phyloP scores from a whole-genome alignment of 1,140 invertebrate genomes.

The Drosophila auraria region DNA sequence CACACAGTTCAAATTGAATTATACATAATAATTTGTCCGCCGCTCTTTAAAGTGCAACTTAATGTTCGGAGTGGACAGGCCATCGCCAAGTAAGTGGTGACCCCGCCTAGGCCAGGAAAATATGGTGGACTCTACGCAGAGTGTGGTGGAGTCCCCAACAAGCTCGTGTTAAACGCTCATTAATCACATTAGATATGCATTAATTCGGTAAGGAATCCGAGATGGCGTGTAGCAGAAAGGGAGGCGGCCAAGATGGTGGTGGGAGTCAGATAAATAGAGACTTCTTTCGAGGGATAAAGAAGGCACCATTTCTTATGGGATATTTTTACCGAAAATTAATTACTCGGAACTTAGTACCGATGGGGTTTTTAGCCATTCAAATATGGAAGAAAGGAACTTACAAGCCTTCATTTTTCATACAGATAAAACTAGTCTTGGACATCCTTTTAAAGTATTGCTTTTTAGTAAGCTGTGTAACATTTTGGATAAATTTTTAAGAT shows the following conservation, averaged over 20 bases:
- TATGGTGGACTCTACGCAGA: background rate
- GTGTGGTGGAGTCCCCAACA: constrained; percentile 15
- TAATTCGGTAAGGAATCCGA: constrained; percentile 59
- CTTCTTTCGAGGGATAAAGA: background rate
- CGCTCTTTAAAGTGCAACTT: constrained; percentile 81
- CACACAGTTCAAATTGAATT: constrained; percentile 83
- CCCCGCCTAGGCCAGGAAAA: constrained; percentile 8
- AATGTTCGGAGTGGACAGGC: constrained; percentile 57
- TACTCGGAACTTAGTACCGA: background rate
- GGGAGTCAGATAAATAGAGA: constrained; percentile 17
- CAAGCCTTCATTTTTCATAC: background rate
- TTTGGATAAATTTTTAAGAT: no score
- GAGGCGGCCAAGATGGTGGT: constrained; percentile 5
- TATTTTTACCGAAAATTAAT: constrained; percentile 14
- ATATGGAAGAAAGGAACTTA: background rate
- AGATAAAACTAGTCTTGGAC: background rate
- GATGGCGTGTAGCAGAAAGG: constrained; percentile 1
- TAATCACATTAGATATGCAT: constrained; percentile 83
- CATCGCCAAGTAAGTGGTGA: constrained; percentile 32
- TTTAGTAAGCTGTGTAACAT: no score
- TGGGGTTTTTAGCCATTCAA: background rate
- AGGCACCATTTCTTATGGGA: constrained; percentile 12
- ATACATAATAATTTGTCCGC: constrained; percentile 82
- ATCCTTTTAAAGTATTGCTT: background rate
- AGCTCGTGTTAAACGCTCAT: constrained; percentile 80